phyloP scores from a whole-genome alignment of 1,140 invertebrate genomes.

The Anoplolepis gracilipes region DNA sequence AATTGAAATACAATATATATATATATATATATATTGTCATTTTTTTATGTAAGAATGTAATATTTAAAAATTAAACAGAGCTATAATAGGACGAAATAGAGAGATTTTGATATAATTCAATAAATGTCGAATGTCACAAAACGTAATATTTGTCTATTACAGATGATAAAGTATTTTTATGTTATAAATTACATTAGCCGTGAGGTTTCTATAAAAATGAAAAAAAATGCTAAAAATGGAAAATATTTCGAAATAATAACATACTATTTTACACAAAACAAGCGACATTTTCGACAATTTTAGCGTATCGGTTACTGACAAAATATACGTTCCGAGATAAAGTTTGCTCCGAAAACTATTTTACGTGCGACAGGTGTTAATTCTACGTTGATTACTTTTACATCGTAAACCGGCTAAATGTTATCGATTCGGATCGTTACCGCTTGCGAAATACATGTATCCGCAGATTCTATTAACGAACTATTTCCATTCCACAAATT shows the following conservation, averaged over 20 bases:
- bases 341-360: conserved; percentile 36
- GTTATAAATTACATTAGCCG: too few relatives aligned
- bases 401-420: conserved; percentile 55
- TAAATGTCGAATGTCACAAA: not conserved
- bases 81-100: too few relatives aligned
- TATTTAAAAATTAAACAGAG: too few relatives aligned
- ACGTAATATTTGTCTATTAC: not conserved
- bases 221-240: not conserved
- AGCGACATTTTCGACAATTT: conserved; percentile 39
- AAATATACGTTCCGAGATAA: conserved; percentile 51
- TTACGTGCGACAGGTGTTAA: conserved; percentile 58
- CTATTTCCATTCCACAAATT: conserved; percentile 52
- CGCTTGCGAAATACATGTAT: conserved; percentile 22
- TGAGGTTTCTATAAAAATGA: not conserved
- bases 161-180: not conserved
- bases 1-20: not conserved
- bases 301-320: conserved; percentile 32
- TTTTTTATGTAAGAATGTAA: too few relatives aligned
- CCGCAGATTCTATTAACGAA: conserved; percentile 34
- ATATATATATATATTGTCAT: too few relatives aligned
- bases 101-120: not conserved
- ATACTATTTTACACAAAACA: conserved; percentile 32
- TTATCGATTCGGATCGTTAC: conserved; percentile 46
- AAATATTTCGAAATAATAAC: conserved; percentile 16
- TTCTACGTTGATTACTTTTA: conserved; percentile 60